phyloP scores from a whole-genome alignment of 2,888 invertebrate genomes.

The Lithosia quadra region DNA sequence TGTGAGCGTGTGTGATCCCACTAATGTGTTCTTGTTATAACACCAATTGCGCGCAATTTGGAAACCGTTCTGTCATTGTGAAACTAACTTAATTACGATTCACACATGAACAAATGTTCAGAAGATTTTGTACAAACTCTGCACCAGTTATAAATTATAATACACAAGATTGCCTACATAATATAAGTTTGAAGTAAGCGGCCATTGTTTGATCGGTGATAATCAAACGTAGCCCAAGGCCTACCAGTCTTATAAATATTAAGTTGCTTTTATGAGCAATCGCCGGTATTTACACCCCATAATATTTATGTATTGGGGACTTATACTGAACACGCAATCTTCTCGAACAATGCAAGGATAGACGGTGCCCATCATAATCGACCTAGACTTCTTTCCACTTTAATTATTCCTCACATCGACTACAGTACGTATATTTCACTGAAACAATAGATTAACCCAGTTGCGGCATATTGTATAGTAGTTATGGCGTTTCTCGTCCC shows the following conservation, averaged over 20 bases:
- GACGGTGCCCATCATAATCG: conserved; percentile 64
- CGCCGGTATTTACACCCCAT: conserved; percentile 73
- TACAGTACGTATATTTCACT: conserved; percentile 66
- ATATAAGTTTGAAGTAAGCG: conserved; percentile 54
- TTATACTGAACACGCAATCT: conserved; percentile 83
- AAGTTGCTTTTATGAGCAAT: conserved; percentile 67
- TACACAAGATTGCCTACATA: conserved; percentile 47
- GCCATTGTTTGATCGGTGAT: conserved; percentile 61
- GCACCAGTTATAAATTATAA: conserved; percentile 45
- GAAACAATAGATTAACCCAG: conserved; percentile 83
- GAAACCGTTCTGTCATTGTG: conserved; percentile 67
- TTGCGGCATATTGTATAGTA: conserved; percentile 66
- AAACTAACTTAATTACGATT: conserved; percentile 59
- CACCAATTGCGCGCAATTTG: conserved; percentile 67
- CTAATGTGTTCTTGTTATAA: conserved; percentile 76
- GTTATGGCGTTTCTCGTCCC: conserved; percentile 68
- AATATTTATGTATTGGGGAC: conserved; percentile 85
- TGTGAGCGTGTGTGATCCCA: conserved; percentile 75
- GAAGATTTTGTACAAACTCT: conserved; percentile 31
- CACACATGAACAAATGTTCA: conserved; percentile 56
- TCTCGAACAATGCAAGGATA: conserved; percentile 85
- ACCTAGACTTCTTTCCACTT: conserved; percentile 84
- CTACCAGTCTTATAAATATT: conserved; percentile 71
- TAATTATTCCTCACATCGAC: conserved; percentile 81
- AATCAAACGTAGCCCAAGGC: conserved; percentile 69